Conservation (phyloP, 37 sponge, comb jelly and placozoan genomes). For the Cladorhizidae sp. region DNA sequence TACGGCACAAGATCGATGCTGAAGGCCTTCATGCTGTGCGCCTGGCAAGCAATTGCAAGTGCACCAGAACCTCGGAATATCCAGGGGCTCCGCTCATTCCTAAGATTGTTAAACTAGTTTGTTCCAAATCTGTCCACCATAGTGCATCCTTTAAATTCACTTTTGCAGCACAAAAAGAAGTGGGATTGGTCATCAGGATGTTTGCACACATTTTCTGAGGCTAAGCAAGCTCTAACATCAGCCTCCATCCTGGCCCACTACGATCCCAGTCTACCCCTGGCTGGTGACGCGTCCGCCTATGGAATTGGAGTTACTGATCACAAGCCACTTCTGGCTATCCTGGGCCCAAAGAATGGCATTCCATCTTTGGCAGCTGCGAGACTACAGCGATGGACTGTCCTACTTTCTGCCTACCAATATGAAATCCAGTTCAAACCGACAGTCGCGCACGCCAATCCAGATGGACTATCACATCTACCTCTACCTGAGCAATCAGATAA, state of each 20-base stretch:
- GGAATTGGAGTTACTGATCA: conserved; percentile 29
- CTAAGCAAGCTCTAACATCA: conserved; percentile 8
- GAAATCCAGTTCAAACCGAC: neutral
- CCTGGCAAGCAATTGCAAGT: neutral
- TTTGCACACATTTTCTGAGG: neutral
- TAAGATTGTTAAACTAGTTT: conserved; percentile 46
- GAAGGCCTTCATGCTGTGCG: too few relatives aligned
- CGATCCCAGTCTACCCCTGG: conserved; percentile 7
- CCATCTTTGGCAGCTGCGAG: neutral
- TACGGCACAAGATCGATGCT: too few relatives aligned
- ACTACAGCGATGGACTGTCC: neutral
- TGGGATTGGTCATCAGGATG: too few relatives aligned
- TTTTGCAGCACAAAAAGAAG: neutral
- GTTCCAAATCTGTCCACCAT: conserved; percentile 3
- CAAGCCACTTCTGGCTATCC: neutral
- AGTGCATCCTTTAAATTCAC: neutral
- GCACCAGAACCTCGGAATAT: conserved; percentile 33
- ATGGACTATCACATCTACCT: too few relatives aligned
- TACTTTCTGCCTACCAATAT: neutral
- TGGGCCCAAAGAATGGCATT: neutral
- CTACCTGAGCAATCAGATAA: too few relatives aligned
- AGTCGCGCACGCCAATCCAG: neutral
- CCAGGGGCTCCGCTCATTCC: conserved; percentile 23
- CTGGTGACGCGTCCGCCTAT: conserved; percentile 48
- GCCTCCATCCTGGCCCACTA: conserved; percentile 46